Conservation (phyloP, 2,113 vertebrate species). For the Apteryx mantelli region DNA sequence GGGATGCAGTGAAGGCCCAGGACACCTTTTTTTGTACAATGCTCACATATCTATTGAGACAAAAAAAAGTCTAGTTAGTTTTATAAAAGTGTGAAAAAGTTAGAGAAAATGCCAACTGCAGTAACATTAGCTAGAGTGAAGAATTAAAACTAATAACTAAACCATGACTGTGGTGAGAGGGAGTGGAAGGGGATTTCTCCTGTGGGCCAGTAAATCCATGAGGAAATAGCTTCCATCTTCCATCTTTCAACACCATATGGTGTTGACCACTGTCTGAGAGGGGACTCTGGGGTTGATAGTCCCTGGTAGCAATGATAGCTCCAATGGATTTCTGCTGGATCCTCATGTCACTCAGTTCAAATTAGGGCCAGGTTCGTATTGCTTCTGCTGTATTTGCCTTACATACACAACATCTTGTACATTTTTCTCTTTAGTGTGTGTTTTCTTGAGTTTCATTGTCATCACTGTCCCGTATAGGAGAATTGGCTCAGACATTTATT, state of each 20-base stretch:
- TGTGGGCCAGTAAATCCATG: background rate
- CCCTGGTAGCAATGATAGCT: background rate
- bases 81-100: too few species aligned
- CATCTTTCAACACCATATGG: background rate
- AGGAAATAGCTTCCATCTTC: background rate
- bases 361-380: background rate
- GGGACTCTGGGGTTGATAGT: background rate
- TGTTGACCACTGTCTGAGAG: background rate
- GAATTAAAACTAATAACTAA: background rate
- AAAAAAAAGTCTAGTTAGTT: too few species aligned
- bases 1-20: background rate
- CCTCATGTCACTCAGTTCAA: background rate
- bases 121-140: background rate
- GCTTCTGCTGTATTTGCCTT: background rate
- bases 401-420: background rate
- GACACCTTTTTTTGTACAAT: background rate
- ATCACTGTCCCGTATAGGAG: background rate
- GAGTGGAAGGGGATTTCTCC: background rate
- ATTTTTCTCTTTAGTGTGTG: background rate
- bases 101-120: background rate
- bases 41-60: background rate
- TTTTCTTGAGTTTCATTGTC: background rate
- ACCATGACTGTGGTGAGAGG: background rate
- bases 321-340: background rate
- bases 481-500: slow-evolving; percentile 9